Conservation (phyloP, 1,140 invertebrate species). For the Pseudomyrmex cubaensis region DNA sequence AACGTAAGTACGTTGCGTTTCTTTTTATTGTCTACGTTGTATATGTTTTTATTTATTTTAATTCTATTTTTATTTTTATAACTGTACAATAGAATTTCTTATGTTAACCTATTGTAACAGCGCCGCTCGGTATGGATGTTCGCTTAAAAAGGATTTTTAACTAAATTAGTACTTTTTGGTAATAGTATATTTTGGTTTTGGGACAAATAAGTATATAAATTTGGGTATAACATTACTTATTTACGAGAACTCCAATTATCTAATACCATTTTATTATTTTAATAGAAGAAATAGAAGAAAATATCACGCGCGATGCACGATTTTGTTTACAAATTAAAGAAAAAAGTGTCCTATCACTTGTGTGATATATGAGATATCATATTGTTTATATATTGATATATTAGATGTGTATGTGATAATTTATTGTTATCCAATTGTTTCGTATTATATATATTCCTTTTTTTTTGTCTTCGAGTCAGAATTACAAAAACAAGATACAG, state of each 20-base stretch:
- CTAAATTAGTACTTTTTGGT: neutral
- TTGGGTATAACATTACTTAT: too few species aligned
- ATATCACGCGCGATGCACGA: too few species aligned
- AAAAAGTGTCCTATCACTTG: too few species aligned
- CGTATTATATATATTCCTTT: neutral
- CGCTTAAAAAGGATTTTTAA: neutral
- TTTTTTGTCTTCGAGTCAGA: constrained; percentile 10
- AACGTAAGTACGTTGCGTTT: constrained; percentile 84
- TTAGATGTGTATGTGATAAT: too few species aligned
- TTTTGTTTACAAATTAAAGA: too few species aligned
- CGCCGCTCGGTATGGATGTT: neutral
- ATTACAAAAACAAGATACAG: neutral
- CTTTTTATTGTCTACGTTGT: constrained; percentile 32
- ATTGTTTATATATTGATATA: neutral
- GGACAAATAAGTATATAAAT: too few species aligned
- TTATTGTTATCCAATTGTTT: too few species aligned
- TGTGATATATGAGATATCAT: neutral
- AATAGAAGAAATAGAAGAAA: too few species aligned
- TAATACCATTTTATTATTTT: too few species aligned
- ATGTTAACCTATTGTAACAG: too few species aligned
- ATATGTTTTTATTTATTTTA: constrained; percentile 34
- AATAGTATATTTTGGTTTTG: too few species aligned
- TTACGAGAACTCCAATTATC: too few species aligned
- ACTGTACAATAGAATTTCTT: neutral
- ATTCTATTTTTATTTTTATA: constrained; percentile 25